Base-by-base conservation (phyloP, 2,113 vertebrate genomes). In the Gasterosteus nipponicus region DNA sequence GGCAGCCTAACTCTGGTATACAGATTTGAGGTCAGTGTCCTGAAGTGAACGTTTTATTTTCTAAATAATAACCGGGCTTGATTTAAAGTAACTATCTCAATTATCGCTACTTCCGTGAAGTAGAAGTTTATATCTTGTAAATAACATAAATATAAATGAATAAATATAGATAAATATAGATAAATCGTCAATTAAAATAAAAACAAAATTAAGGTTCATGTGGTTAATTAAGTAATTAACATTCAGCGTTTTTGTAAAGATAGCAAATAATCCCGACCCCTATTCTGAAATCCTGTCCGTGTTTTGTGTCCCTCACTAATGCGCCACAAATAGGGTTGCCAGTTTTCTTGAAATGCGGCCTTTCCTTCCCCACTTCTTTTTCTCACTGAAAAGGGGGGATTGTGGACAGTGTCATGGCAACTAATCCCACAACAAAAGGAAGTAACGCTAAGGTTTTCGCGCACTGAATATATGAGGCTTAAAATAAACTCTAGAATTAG, bases 291-390 rank as follows among this genome's bases (percentile, higher is more conserved):
- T 72, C 77, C 83, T 63, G 53, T 79, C 68, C 88, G 14, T 0
- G 12, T 85, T 84, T 87, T 86, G 14, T 38, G 26, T 71, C 10
- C 11, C 0, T 38, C 56, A 31, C 47, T 57, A 69, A 75, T 66
- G 88, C 83, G 89, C 82, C 77, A 89, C 35, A 78, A 61, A 26
- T 14, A 1, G 26, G 78, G 87, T 91, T 91, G 89, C 88, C 88
- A 90, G 79, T 31, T 87, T 15, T 11, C 68, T 69, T 3, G 2
- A 68, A 72, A 58, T 11, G 3, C 1, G 19, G 26, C 35, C 18
- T 5, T 14, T 0, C 5, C 29, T 41, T 8, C 26, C 3, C 0
- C 0, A 0, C 1, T 15, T 53, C 15, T 49, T 53, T 35, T 0
- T 0, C 5, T 11, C 1, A 0, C 0, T 10, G n/a, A 3, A 39